phyloP scores from a whole-genome alignment of 2,797 vertebrate genomes.

The Darevskia mixta region DNA sequence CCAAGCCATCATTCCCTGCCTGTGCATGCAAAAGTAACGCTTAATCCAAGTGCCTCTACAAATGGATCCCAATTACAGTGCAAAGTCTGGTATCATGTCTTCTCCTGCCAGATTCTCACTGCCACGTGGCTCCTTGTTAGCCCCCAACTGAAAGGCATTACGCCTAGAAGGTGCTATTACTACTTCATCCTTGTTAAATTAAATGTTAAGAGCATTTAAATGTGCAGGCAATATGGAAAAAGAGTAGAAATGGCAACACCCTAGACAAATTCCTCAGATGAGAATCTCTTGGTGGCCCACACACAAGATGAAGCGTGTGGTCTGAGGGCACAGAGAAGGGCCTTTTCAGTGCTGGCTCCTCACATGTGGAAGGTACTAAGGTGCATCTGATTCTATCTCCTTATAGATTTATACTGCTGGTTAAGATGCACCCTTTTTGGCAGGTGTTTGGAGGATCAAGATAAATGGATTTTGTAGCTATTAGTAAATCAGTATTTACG shows the following conservation, averaged over 20 bases:
- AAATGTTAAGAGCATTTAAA: not conserved
- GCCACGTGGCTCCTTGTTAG: not conserved
- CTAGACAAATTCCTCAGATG: not conserved
- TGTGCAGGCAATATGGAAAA: not conserved
- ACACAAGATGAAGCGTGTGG: too few relatives aligned
- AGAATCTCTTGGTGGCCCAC: too few relatives aligned
- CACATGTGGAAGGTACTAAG: too few relatives aligned
- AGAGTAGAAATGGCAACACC: not conserved
- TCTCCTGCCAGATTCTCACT: not conserved
- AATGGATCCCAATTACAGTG: not conserved
- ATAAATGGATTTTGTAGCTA: too few relatives aligned
- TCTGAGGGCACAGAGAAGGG: too few relatives aligned
- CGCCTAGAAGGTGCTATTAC: not conserved
- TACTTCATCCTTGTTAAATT: not conserved
- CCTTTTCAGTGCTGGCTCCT: too few relatives aligned
- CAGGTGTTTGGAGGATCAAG: too few relatives aligned
- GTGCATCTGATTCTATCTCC: too few relatives aligned
- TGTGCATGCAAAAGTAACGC: not conserved
- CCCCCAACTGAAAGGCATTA: not conserved
- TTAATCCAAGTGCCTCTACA: not conserved
- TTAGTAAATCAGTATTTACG: too few relatives aligned
- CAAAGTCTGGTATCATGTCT: not conserved
- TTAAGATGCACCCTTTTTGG: too few relatives aligned
- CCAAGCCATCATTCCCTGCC: too few relatives aligned
- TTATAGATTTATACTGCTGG: too few relatives aligned